phyloP scores from a whole-genome alignment of 2,888 invertebrate species.

The Drosophila kokeensis region DNA sequence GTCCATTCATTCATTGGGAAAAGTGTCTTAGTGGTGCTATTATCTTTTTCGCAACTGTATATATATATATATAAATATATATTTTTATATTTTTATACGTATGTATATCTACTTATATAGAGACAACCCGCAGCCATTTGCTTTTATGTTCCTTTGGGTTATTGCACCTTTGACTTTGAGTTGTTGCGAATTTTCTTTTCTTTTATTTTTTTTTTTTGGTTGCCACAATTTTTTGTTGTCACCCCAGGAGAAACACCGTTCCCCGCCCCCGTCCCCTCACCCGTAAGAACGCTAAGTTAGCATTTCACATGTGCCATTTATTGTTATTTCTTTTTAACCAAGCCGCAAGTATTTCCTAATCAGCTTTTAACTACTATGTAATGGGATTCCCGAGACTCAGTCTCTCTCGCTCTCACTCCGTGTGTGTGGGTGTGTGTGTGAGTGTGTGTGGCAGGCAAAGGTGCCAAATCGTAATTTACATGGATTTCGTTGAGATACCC shows the following conservation, averaged over 20 bases:
- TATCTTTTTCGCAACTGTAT: background rate
- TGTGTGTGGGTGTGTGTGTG: background rate
- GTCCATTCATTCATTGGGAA: background rate
- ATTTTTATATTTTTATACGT: background rate
- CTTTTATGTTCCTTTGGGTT: constrained; percentile 76
- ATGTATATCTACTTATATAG: constrained; percentile 21
- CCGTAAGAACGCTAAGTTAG: constrained; percentile 33
- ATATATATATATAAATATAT: background rate
- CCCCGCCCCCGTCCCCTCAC: rapidly evolving
- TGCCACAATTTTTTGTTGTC: constrained; percentile 46
- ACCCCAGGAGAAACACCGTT: constrained; percentile 27
- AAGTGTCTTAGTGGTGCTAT: background rate
- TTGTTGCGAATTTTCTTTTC: constrained; percentile 55
- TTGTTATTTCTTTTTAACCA: constrained; percentile 75
- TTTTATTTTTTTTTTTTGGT: constrained; percentile 21
- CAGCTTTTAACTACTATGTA: constrained; percentile 78
- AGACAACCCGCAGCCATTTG: constrained; percentile 73
- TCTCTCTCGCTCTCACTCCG: background rate
- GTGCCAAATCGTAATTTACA: constrained; percentile 85
- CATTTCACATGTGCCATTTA: constrained; percentile 76
- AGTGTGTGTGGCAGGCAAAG: constrained; percentile 58
- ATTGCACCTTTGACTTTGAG: constrained; percentile 80
- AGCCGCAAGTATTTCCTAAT: constrained; percentile 79
- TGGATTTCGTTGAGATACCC: constrained; percentile 85
- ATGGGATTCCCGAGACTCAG: constrained; percentile 69